Conservation (phyloP, 2,113 vertebrate species). For the Pluvianellus socialis region DNA sequence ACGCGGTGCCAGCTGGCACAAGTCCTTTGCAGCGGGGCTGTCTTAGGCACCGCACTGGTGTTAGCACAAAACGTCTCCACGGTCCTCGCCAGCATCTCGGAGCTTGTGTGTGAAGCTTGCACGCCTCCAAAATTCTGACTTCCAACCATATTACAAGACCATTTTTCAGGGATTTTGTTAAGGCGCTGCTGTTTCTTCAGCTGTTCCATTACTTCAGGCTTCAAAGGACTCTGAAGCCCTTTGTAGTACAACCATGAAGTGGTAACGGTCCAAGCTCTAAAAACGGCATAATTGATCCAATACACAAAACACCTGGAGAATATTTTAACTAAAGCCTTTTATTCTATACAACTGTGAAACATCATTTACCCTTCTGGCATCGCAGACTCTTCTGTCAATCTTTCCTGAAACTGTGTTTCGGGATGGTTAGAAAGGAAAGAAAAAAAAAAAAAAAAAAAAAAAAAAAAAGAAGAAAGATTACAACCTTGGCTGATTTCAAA, state of each 20-base stretch:
- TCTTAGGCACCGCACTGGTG: accelerated
- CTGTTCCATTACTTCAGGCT: neutral
- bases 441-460: too few species aligned
- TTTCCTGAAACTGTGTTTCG: conserved; percentile 56
- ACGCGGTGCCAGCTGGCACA: neutral
- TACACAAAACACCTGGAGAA: neutral
- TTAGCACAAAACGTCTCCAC: accelerated
- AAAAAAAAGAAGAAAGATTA: neutral
- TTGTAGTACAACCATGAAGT: neutral
- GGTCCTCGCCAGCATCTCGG: neutral
- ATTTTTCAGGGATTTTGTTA: neutral
- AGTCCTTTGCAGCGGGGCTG: neutral
- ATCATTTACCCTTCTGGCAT: conserved; percentile 73
- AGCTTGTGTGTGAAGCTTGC: neutral
- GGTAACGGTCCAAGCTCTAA: neutral
- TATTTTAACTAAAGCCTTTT: conserved; percentile 80
- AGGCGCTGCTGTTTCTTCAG: neutral
- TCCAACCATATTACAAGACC: neutral
- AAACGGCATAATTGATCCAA: neutral
- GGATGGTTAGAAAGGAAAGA: conserved; percentile 21
- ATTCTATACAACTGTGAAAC: conserved; percentile 80
- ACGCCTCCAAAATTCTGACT: too few species aligned
- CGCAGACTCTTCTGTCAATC: conserved; percentile 64
- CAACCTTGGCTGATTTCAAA: conserved; percentile 50
- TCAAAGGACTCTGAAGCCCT: neutral